A percentile compares a stretch with the other conserved stretches of the same genome.
phyloP scores from a whole-genome alignment of 2,888 invertebrate genomes.

The Melitaea athalia region DNA sequence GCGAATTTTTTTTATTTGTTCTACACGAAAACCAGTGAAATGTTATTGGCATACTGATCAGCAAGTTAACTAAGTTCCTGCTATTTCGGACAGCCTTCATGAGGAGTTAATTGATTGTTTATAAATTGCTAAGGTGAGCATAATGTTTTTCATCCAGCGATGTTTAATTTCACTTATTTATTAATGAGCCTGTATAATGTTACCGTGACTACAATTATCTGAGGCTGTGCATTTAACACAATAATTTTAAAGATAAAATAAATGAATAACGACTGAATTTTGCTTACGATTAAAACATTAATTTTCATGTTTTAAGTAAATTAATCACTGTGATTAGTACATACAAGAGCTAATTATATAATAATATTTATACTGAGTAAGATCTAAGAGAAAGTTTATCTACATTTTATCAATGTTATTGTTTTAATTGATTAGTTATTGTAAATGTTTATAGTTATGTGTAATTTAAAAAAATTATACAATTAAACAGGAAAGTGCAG shows the following conservation, averaged over 20 bases:
- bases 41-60: slow-evolving; percentile 66
- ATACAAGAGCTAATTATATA: no score
- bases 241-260: not conserved
- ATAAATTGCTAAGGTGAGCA: slow-evolving; percentile 37
- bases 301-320: no score
- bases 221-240: not conserved
- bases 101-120: slow-evolving; percentile 60
- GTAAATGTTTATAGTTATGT: no score
- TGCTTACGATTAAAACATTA: not conserved
- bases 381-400: no score
- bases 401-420: no score
- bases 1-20: slow-evolving; percentile 65
- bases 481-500: no score
- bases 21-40: slow-evolving; percentile 74
- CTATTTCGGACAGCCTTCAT: slow-evolving; percentile 65
- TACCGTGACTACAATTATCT: not conserved
- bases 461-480: no score
- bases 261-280: not conserved
- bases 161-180: slow-evolving; percentile 7
- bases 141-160: slow-evolving; percentile 10
- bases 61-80: slow-evolving; percentile 53
- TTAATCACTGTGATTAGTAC: no score
- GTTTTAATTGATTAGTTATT: no score
- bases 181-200: not conserved
- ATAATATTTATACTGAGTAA: no score